Conservation (phyloP, 2,113 vertebrate genomes). For the Corvus cornix region DNA sequence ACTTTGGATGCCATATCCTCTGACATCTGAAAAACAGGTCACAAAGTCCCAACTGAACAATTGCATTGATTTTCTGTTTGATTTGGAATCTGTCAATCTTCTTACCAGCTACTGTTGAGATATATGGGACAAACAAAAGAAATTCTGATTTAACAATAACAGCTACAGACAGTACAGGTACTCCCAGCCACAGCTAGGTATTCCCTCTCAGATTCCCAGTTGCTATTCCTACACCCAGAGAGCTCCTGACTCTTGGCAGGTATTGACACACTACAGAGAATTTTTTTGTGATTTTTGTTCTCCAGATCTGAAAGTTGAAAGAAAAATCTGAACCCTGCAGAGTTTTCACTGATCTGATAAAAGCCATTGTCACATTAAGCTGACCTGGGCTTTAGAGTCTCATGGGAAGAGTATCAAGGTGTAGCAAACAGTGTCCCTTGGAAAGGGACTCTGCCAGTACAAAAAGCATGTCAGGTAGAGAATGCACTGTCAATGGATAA, state of each 20-base stretch:
- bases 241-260: background rate
- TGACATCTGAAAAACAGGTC: background rate
- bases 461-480: background rate
- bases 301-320: background rate
- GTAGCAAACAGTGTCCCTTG: background rate
- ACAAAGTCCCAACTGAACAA: background rate
- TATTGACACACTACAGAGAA: background rate
- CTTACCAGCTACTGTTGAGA: background rate
- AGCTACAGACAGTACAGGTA: background rate
- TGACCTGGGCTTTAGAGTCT: background rate
- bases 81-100: background rate
- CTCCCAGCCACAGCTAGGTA: background rate
- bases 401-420: background rate
- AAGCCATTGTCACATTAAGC: background rate
- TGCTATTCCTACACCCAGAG: background rate
- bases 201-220: background rate
- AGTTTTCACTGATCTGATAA: background rate
- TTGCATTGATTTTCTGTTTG: background rate
- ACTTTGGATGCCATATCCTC: background rate
- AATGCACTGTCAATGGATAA: background rate
- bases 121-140: background rate
- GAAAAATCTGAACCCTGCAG: background rate
- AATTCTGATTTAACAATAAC: background rate
- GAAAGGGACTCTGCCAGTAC: background rate
- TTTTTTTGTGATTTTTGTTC: background rate